Percentiles rank a stretch among this genome's conserved stretches.
phyloP scores from a whole-genome alignment of 1,140 invertebrate species.

The Tigriopus japonicus region DNA sequence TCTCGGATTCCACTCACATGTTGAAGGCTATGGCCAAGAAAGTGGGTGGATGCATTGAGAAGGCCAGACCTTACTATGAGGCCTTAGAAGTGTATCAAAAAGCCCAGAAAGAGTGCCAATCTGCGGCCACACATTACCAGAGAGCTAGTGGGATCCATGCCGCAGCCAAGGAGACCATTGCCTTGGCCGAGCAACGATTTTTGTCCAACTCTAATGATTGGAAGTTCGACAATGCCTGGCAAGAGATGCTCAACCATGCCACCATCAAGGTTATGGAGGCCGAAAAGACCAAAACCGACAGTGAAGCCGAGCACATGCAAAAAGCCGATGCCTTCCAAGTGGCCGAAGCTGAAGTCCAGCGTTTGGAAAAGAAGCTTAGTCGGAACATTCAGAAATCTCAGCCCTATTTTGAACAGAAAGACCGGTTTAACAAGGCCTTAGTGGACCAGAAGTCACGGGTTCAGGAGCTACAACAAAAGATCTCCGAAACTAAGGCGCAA shows the following conservation, averaged over 20 bases:
- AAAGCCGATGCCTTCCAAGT: conserved; percentile 51
- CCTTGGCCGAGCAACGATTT: conserved; percentile 69
- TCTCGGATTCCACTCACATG: conserved; percentile 9
- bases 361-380: conserved; percentile 52
- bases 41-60: conserved; percentile 8
- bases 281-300: conserved; percentile 64
- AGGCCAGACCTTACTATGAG: conserved; percentile 63
- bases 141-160: conserved; percentile 70
- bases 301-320: conserved; percentile 61
- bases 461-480: conserved; percentile 27
- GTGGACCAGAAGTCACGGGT: conserved; percentile 28
- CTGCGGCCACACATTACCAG: conserved; percentile 75
- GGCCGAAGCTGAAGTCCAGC: conserved; percentile 50
- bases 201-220: conserved; percentile 51
- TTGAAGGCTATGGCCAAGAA: conserved; percentile 5
- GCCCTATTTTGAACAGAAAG: conserved; percentile 34
- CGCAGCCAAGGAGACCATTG: conserved; percentile 87
- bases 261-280: conserved; percentile 86
- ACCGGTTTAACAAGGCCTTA: conserved; percentile 27
- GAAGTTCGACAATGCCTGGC: conserved; percentile 85
- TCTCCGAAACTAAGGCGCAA: conserved; percentile 26
- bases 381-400: conserved; percentile 55
- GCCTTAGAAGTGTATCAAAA: conserved; percentile 41
- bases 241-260: conserved; percentile 93
- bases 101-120: conserved; percentile 61